Evolutionary conservation across 2,113 vertebrate genomes (phyloP), one percentile per base, ranked within the genome.

Genomic region (Chunga burmeisteri): DNA sequence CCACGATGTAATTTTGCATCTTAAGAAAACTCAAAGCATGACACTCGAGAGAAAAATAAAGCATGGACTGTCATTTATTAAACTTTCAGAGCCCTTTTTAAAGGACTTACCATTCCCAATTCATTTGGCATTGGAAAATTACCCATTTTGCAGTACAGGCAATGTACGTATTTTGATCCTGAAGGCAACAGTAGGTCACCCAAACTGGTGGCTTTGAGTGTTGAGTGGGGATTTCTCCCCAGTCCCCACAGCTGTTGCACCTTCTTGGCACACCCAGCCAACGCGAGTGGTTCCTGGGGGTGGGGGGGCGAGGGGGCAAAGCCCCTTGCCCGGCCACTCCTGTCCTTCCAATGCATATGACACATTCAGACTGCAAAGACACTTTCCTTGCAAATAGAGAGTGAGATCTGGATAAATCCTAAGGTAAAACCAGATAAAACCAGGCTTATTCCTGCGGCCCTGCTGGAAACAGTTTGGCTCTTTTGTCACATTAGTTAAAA

Each of bases 251-350:
- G 61, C 47, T 52, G 30, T 4, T 71, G 55, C 42, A 46, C 30
- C 14, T 71, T 9, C 27, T 32, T 29, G 32, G 66, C 55, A 61
- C 0, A 2, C n/a, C 65, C 63, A 25, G 58, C 30, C 1, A 0
- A 42, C 10, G 55, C 1, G 1, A 38, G 19, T 0, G 4, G 18
- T 8, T n/a, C 8, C 44, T 0, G 0, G 16, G 20, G 0, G 16
- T 40, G 32, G 40, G 0, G 16, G 44, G 32, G 40, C 16, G 16
- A 6, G 5, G 11, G 11, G 4, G 2, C 14, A 17, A 52, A 81
- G 52, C 16, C 34, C 67, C 3, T 1, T 22, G 17, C 23, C 47
- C 2, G 3, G 70, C 34, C 49, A 6, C 52, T 46, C 15, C 52
- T 32, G 62, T 36, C 73, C 66, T 44, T 59, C 23, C 40, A 42